Percentiles rank a stretch among this genome's conserved stretches.
Conservation (phyloP, 2,888 invertebrate species). For the Sphaeridia pumilis region DNA sequence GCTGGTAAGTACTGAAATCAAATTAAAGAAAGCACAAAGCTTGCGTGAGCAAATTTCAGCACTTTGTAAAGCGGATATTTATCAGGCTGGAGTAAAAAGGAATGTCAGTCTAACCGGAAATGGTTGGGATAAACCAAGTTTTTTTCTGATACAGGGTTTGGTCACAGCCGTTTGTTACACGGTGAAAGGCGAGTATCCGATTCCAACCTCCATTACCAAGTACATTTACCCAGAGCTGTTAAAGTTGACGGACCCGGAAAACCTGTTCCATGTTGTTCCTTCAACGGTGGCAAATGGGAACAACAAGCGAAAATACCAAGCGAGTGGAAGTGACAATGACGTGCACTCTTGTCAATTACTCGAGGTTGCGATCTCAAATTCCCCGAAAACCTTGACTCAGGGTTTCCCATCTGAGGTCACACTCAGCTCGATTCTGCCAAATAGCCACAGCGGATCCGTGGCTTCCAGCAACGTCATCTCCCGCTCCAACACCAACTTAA, state of each 20-base stretch:
- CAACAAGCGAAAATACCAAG: conserved; percentile 9
- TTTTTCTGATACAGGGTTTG: conserved; percentile 17
- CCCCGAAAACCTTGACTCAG: background rate
- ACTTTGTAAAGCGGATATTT: no score
- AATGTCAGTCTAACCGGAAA: no score
- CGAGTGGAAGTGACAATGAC: background rate
- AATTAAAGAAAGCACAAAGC: background rate
- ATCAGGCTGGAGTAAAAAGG: no score
- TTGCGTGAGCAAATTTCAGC: no score
- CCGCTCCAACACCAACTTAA: conserved; percentile 6
- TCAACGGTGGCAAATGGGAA: background rate
- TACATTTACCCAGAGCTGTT: conserved; percentile 5
- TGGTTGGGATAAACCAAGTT: background rate
- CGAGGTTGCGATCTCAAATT: no score
- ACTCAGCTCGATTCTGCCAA: conserved; percentile 9
- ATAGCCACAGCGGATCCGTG: conserved; percentile 7
- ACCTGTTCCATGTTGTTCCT: background rate
- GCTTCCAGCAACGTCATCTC: background rate
- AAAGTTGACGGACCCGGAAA: conserved; percentile 14
- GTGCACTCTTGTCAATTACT: background rate
- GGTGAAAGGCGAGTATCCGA: conserved; percentile 22
- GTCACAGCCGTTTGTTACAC: conserved; percentile 21
- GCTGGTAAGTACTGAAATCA: conserved; percentile 16
- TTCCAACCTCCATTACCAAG: conserved; percentile 13
- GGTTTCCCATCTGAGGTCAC: conserved; percentile 10